Percentiles rank a stretch among this genome's conserved stretches.
These are phyloP conservation scores for Eumerus sabulonum DNA, from an alignment of 2,888 invertebrate genomes.

Conservation along the genomic window DNA sequence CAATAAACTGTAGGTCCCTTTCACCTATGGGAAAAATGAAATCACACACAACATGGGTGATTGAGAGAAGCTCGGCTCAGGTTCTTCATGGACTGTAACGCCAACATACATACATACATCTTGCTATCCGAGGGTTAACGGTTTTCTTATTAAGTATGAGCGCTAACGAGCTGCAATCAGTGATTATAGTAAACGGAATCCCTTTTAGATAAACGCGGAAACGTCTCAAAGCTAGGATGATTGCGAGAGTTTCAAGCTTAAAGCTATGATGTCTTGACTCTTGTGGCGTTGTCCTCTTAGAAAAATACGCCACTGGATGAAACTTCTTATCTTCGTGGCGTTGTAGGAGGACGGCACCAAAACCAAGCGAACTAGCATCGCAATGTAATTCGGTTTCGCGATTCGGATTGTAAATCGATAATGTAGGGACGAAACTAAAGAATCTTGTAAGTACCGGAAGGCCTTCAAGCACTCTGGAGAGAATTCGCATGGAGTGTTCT, in stretches of 20 bases:
- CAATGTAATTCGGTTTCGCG: constrained; percentile 70
- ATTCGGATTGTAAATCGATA: constrained; percentile 71
- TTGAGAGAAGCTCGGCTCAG: too few species aligned
- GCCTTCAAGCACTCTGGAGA: constrained; percentile 1
- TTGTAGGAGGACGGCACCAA: constrained; percentile 71
- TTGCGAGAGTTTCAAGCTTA: constrained; percentile 72
- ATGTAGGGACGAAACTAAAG: constrained; percentile 38
- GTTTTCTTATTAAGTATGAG: constrained; percentile 60
- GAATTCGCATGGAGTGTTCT: neutral
- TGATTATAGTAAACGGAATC: constrained; percentile 9
- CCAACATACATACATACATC: too few species aligned
- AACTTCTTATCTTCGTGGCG: constrained; percentile 68
- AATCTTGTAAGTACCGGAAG: neutral
- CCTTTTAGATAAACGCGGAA: constrained; percentile 62
- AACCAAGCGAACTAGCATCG: constrained; percentile 71
- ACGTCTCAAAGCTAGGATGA: constrained; percentile 70
- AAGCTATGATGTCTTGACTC: constrained; percentile 72
- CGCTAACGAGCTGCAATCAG: constrained; percentile 73
- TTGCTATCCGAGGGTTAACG: constrained; percentile 70
- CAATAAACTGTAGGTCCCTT: too few species aligned
- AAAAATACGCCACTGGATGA: constrained; percentile 72
- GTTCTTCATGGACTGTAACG: too few species aligned
- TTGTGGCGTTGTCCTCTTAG: constrained; percentile 68
- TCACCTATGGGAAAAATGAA: too few species aligned
- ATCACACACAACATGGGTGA: too few species aligned